A percentile compares a stretch with the other conserved stretches of the same genome.
These are phyloP conservation scores for Dicranocentrus wangi DNA, from an alignment of 2,888 invertebrate genomes.

Conservation along the genomic window DNA sequence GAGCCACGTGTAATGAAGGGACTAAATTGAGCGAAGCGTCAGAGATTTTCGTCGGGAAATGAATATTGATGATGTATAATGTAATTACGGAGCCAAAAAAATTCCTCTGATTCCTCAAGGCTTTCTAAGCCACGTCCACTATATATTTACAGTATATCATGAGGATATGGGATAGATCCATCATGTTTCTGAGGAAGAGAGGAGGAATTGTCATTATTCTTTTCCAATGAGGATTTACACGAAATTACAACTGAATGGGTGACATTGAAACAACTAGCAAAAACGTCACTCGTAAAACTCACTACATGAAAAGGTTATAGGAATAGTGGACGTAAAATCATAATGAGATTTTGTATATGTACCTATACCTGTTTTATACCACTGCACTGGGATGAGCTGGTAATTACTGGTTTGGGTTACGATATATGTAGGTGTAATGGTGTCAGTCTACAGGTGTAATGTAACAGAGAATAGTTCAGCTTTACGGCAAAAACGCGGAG, in stretches of 20 bases:
- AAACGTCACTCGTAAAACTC: too few relatives aligned
- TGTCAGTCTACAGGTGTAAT: too few relatives aligned
- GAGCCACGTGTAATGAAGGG: too few relatives aligned
- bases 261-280: conserved; percentile 15
- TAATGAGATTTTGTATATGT: too few relatives aligned
- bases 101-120: conserved; percentile 37
- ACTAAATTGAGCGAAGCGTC: conserved; percentile 10
- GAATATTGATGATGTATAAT: conserved; percentile 68
- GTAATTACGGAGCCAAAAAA: conserved; percentile 60
- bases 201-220: conserved; percentile 19
- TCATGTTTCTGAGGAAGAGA: conserved; percentile 19
- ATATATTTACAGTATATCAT: not conserved
- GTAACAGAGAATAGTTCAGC: too few relatives aligned
- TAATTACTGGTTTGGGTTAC: too few relatives aligned
- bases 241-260: conserved; percentile 1
- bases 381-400: too few relatives aligned
- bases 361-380: too few relatives aligned
- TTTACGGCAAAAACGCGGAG: too few relatives aligned
- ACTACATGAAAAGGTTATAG: too few relatives aligned
- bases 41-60: conserved; percentile 40
- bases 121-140: conserved; percentile 23
- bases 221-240: conserved; percentile 16
- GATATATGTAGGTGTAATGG: too few relatives aligned
- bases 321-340: too few relatives aligned
- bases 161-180: not conserved